Conservation (phyloP, 2,797 vertebrate genomes). For the Ceryle rudis region DNA sequence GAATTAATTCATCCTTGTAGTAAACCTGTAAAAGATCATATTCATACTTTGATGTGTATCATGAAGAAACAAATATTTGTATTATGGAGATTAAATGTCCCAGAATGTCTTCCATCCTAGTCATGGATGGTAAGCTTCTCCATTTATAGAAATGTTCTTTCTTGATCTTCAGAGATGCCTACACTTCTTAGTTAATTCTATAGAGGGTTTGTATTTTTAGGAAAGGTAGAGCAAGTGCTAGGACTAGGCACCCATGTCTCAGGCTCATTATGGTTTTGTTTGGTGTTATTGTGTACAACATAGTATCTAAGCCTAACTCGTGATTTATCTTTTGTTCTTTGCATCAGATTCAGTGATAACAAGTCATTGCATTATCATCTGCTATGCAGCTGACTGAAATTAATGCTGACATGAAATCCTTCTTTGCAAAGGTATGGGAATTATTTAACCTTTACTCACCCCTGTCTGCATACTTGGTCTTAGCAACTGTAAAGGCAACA, state of each 20-base stretch:
- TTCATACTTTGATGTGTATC: background rate
- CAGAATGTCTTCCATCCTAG: background rate
- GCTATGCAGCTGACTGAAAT: slow-evolving; percentile 20
- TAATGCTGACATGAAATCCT: background rate
- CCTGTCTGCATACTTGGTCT: background rate
- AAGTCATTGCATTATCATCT: background rate
- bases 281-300: background rate
- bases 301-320: background rate
- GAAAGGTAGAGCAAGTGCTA: background rate
- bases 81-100: background rate
- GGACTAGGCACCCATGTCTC: background rate
- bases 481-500: background rate
- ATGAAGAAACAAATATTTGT: too few relatives aligned
- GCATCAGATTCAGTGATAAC: background rate
- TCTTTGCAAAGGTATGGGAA: background rate
- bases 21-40: background rate
- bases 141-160: background rate
- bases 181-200: background rate
- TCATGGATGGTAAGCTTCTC: background rate
- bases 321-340: background rate
- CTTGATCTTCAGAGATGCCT: background rate
- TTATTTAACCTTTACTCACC: background rate
- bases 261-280: background rate
- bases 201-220: background rate
- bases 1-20: background rate